Percentiles rank a stretch among this genome's conserved stretches.
phyloP scores from a whole-genome alignment of 1,140 invertebrate species.

The Drosophila subpulchrella region DNA sequence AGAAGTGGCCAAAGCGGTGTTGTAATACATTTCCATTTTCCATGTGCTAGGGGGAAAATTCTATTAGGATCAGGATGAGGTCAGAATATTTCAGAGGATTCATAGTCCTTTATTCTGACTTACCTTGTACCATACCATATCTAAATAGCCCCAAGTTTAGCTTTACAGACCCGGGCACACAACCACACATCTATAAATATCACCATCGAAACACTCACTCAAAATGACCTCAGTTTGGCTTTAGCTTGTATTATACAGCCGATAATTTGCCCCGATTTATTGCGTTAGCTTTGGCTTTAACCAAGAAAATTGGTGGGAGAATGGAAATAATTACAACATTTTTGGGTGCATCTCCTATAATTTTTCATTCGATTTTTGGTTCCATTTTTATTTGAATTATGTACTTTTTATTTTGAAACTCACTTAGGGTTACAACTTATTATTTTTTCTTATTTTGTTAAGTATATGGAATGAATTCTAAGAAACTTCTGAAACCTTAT shows the following conservation, averaged over 20 bases:
- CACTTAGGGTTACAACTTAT: slow-evolving; percentile 32
- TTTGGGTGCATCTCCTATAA: slow-evolving; percentile 83
- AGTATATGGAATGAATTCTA: slow-evolving; percentile 18
- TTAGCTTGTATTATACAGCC: slow-evolving; percentile 73
- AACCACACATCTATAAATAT: slow-evolving; percentile 61
- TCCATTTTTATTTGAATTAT: slow-evolving; percentile 67
- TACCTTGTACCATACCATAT: slow-evolving; percentile 47
- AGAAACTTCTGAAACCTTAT: slow-evolving; percentile 24
- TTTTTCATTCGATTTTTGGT: slow-evolving; percentile 81
- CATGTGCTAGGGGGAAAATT: slow-evolving; percentile 40
- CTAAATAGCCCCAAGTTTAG: slow-evolving; percentile 8
- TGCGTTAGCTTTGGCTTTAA: slow-evolving; percentile 64
- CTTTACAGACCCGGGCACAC: slow-evolving; percentile 21
- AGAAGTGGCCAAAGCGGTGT: slow-evolving; percentile 84
- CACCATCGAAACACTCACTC: slow-evolving; percentile 23
- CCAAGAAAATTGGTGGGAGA: slow-evolving; percentile 55
- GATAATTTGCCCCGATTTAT: slow-evolving; percentile 64
- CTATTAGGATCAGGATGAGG: slow-evolving; percentile 15
- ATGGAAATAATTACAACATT: slow-evolving; percentile 85
- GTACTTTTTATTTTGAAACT: slow-evolving; percentile 64
- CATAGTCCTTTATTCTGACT: slow-evolving; percentile 15
- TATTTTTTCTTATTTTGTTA: slow-evolving; percentile 34
- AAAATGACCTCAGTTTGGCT: slow-evolving; percentile 42
- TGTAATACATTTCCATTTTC: slow-evolving; percentile 85
- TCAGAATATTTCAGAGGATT: slow-evolving; percentile 12